Evolutionary conservation across 2,797 vertebrate genomes (phyloP).

Genomic region (Myiotriccus ornatus): DNA sequence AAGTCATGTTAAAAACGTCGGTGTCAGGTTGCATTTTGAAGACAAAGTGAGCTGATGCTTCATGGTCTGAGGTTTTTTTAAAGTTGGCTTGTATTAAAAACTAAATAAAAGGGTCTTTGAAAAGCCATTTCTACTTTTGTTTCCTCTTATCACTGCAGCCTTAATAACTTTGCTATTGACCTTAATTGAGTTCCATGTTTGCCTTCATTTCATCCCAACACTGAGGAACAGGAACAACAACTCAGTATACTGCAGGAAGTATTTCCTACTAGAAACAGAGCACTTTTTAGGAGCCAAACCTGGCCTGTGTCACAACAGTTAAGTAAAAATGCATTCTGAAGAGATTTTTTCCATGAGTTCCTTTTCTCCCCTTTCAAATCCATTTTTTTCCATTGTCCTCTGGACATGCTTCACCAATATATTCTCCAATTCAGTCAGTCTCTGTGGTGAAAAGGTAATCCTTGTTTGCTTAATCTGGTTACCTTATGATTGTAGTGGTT

Average conservation of each 20-base stretch:
- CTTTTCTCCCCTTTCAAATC: not conserved
- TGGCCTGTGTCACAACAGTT: not conserved
- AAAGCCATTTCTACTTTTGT: not conserved
- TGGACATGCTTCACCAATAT: not conserved
- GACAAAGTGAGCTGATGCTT: not conserved
- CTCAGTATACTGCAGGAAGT: not conserved
- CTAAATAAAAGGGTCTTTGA: not conserved
- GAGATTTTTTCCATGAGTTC: not conserved
- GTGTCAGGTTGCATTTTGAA: not conserved
- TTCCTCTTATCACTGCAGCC: not conserved
- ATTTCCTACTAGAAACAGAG: not conserved
- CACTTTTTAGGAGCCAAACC: not conserved
- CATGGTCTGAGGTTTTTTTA: not conserved
- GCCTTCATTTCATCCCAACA: not conserved
- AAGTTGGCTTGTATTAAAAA: not conserved
- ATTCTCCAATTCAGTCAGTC: not conserved
- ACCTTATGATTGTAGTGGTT: not conserved
- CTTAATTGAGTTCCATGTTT: not conserved
- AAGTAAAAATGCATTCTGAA: not conserved
- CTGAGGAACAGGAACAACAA: not conserved
- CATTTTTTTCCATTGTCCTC: not conserved
- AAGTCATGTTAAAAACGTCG: not conserved
- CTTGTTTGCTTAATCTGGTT: not conserved
- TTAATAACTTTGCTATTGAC: not conserved
- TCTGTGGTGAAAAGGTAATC: not conserved